Base-by-base conservation (phyloP, 2,113 vertebrate genomes). In the Phoenicopterus ruber region DNA sequence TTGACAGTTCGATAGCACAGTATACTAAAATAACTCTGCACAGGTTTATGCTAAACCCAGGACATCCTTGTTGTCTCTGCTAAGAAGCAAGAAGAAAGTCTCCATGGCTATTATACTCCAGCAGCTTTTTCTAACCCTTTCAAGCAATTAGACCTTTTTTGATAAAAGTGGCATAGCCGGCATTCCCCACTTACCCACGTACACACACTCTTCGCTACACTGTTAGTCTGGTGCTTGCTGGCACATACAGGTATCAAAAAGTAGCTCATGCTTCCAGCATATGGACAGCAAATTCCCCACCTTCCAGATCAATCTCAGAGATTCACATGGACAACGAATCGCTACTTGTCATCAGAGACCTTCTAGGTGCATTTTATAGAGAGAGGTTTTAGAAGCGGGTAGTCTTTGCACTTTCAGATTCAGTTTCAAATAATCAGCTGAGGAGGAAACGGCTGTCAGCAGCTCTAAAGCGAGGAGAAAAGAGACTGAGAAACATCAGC, bases 401-500 rank as follows among this genome's bases (percentile, higher is more conserved):
- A 89, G 57, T 34, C 24, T 86, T 88, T 82, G 73, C 69, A 52
- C 13, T 79, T 93, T 71, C 65, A 91, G 47, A 73, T 71, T 93
- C 44, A 84, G 24, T 91, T 93, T 76, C 81, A 84, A 79, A 72
- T 59, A 91, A 79, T 42, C 57, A 79, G 10, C 69, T 82, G 89
- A 89, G 81, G 11, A 95, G 47, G 57, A 94, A 94, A 91, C 17
- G 82, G 81, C 61, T 95, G 73, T 72, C 65, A 95, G 36, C 47
- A 89, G 24, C 58, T 76, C 26, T 61, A 32, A 95, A 87, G 34
- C 47, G 44, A 74, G 69, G 32, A 78, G 72, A 91, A 90, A 89
- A 78, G 63, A 81, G 42, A 52, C 18, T 47, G 72, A 76, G 50
- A 85, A 95, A 59, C 44, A 61, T 50, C 42, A 89, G 18, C 34